These are phyloP conservation scores for Leptinotarsa haldemani DNA, from an alignment of 2,888 invertebrate species.

Conservation along the genomic window DNA sequence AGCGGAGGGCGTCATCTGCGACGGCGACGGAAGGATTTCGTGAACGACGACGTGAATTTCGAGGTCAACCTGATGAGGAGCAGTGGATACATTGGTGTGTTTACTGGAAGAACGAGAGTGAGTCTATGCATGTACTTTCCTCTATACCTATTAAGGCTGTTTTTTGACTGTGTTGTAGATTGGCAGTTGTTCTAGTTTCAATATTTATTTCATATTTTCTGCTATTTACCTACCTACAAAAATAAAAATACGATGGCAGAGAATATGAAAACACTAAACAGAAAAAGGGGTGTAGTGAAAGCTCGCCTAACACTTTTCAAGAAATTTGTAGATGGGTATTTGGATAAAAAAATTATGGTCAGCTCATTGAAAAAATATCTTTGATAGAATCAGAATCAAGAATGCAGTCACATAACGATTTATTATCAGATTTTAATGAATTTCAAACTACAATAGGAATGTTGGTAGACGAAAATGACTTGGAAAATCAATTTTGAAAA, in stretches of 20 bases:
- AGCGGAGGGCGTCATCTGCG: no score
- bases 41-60: background rate
- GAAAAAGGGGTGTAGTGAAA: conserved; percentile 24
- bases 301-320: conserved; percentile 24
- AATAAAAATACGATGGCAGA: conserved; percentile 19
- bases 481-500: conserved; percentile 23
- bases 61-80: background rate
- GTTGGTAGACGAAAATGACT: conserved; percentile 14
- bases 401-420: conserved; percentile 8
- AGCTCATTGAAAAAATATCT: conserved; percentile 17
- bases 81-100: background rate
- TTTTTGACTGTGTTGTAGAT: conserved; percentile 4
- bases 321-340: conserved; percentile 26
- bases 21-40: no score
- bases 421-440: conserved; percentile 26
- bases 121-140: no score
- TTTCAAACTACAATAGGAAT: conserved; percentile 18
- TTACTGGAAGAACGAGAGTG: no score
- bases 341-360: no score
- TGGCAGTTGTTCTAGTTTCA: conserved; percentile 5
- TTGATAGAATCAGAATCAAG: conserved; percentile 27
- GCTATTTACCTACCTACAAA: background rate
- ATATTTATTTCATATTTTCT: background rate
- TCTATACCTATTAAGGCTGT: no score
- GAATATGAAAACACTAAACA: conserved; percentile 19